Conservation (phyloP, 2,888 invertebrate genomes). For the Tenthredo notha region DNA sequence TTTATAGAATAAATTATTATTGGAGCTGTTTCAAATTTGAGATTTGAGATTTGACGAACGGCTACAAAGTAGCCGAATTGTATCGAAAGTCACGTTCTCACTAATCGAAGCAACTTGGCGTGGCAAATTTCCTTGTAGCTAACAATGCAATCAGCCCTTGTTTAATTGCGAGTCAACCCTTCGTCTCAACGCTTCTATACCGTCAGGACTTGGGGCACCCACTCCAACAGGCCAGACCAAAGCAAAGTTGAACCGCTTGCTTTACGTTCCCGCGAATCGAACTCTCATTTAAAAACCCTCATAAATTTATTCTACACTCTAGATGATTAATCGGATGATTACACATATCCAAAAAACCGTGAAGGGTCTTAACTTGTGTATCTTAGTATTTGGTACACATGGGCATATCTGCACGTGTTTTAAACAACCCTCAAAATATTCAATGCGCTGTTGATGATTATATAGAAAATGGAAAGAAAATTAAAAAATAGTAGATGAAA, state of each 20-base stretch:
- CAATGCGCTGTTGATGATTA: not conserved
- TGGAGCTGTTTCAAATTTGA: not conserved
- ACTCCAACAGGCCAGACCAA: not conserved
- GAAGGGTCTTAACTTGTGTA: no score
- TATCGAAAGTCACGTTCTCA: conserved; percentile 22
- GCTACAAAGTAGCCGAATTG: not conserved
- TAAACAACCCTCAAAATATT: not conserved
- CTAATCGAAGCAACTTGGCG: not conserved
- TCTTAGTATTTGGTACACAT: no score
- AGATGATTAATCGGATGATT: not conserved
- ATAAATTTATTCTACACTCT: not conserved
- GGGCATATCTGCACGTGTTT: no score
- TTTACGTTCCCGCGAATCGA: not conserved
- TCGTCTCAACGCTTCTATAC: not conserved
- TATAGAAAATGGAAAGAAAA: not conserved
- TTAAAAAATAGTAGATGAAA: no score
- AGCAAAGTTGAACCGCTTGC: not conserved
- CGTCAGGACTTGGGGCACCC: not conserved
- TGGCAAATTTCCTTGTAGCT: not conserved
- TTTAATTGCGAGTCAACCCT: conserved; percentile 1
- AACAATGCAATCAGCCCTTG: conserved; percentile 21
- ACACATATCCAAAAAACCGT: not conserved
- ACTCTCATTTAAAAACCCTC: not conserved
- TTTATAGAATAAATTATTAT: not conserved
- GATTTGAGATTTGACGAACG: not conserved